Percentiles rank a stretch among this genome's conserved stretches.
phyloP scores from a whole-genome alignment of 2,888 invertebrate genomes.

The Catocala sponsa region DNA sequence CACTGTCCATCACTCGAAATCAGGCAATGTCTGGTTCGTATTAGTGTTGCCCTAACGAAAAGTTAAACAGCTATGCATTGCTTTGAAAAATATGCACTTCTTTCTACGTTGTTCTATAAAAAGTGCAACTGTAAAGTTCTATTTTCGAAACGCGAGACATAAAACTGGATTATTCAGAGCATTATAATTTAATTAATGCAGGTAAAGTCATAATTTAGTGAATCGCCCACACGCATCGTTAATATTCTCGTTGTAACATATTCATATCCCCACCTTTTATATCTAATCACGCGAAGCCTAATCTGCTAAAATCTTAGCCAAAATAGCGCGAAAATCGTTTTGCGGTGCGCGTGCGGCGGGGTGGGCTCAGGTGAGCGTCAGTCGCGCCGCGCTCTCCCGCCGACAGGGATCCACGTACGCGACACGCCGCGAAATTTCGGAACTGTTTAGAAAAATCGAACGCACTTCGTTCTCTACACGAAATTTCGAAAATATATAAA shows the following conservation, averaged over 20 bases:
- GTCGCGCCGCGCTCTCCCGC: conserved; percentile 84
- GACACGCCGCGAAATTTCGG: conserved; percentile 79
- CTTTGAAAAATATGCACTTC: conserved; percentile 49
- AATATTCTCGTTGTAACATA: conserved; percentile 54
- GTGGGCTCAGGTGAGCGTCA: conserved; percentile 81
- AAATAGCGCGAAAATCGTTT: conserved; percentile 88
- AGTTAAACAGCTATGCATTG: conserved; percentile 59
- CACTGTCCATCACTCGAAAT: conserved; percentile 82
- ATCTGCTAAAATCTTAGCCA: conserved; percentile 86
- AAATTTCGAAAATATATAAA: conserved; percentile 44
- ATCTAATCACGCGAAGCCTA: conserved; percentile 84
- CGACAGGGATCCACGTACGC: conserved; percentile 82
- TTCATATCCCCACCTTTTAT: conserved; percentile 70
- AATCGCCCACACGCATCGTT: conserved; percentile 76
- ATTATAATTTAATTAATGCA: conserved; percentile 69
- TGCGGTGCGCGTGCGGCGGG: conserved; percentile 80
- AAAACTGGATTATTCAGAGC: conserved; percentile 69
- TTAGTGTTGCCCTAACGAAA: conserved; percentile 63
- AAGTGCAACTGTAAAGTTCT: conserved; percentile 37
- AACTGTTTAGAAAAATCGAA: conserved; percentile 73
- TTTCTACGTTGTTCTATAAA: conserved; percentile 22
- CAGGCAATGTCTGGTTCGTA: conserved; percentile 75
- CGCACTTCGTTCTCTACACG: conserved; percentile 52
- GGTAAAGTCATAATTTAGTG: conserved; percentile 70
- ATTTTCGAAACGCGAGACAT: conserved; percentile 38